Base-by-base conservation (phyloP, 2,888 invertebrate species). In the Netelia inedita region DNA sequence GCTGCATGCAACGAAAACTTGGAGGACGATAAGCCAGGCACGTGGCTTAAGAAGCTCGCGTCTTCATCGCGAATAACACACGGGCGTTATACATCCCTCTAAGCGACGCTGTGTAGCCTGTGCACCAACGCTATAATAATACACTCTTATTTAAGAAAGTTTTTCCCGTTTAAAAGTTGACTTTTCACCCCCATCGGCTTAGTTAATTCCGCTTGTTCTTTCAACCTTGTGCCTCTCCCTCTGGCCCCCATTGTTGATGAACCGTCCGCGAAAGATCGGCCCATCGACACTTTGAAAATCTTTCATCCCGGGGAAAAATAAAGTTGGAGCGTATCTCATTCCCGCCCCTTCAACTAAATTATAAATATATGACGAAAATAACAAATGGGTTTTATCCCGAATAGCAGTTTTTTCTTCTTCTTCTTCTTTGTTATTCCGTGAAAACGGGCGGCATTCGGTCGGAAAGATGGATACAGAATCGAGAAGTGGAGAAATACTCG, bases 1-100 rank as follows among this genome's bases (percentile, higher is more conserved):
- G 35, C 35, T 35, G 35, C 35, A 35, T 61, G 23, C 53, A 61
- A 61, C 21, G 79, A 79, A 79, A 79, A 79, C 71, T 79, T 79
- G 61, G 50, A 71, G 71, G 53, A 63, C 69, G 79, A 79, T 79
- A 79, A 79, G 79, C 78, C 69, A 59, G 41, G 61, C 71, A 79
- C 79, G 79, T 69, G 69, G 79, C 69, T 61, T n/a, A 11, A 8
- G 41, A 79, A 79, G 61, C 71, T 63, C 79, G 79, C 35, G 5
- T 35, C 35, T 63, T 59, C 79, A 71, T 63, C 50, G 61, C 46
- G 79, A 79, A 71, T 71, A 71, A 71, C 71, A 69, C 79, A 19
- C 46, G 46, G 72, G 71, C 55, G 71, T 53, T 63, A 71, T 79
- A 79, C 9, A 19, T 19, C 65, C 1, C 19, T 16, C 2, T 19